Evolutionary conservation across 2,797 vertebrate species (phyloP).

Genomic region (Manis javanica): DNA sequence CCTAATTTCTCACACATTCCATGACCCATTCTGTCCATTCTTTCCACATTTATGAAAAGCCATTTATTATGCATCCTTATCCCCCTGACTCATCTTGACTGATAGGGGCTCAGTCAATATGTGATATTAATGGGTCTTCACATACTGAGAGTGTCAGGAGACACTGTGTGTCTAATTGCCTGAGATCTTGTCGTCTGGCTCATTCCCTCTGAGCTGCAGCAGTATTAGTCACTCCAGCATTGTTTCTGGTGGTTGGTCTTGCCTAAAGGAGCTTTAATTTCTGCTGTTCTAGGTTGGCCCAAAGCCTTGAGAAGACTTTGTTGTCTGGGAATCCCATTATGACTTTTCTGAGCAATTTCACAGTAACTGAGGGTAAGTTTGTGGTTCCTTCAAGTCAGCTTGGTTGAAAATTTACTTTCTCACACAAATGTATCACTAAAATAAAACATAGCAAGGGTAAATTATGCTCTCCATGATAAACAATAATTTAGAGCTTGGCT

Average conservation of each 20-base stretch:
- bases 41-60: neutral
- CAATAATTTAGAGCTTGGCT: neutral
- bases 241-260: neutral
- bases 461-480: accelerated
- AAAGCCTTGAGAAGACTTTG: constrained; percentile 72
- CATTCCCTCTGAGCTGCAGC: neutral
- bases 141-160: neutral
- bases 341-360: constrained; percentile 76
- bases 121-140: neutral
- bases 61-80: neutral
- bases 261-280: constrained; percentile 3
- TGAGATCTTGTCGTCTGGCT: neutral
- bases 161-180: neutral
- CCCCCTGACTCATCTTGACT: neutral
- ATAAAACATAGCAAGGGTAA: neutral
- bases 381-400: neutral
- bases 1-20: neutral
- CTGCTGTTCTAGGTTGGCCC: constrained; percentile 78
- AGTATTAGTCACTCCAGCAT: neutral
- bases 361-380: constrained; percentile 75
- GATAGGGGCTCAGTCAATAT: neutral
- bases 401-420: constrained; percentile 4
- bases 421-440: neutral
- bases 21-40: neutral
- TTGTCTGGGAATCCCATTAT: neutral